Evolutionary conservation across 2,797 vertebrate species (phyloP), one percentile per base, ranked within the genome.

Genomic region (Argentina silus): DNA sequence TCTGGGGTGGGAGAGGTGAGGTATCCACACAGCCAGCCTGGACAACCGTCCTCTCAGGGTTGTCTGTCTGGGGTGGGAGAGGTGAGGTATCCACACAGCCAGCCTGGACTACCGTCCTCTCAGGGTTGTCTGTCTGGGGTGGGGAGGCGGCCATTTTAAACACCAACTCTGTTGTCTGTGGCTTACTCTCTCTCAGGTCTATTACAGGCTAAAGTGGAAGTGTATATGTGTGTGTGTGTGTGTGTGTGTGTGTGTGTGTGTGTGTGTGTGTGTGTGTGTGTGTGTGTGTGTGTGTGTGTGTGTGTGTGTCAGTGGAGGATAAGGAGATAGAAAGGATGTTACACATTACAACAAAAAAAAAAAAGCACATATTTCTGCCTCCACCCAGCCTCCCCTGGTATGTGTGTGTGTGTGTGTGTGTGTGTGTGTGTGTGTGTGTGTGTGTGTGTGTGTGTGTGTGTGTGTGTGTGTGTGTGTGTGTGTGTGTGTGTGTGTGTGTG

Each of bases 401-500:
- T 67, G 43, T 73, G 44, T 57, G 44, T 14, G 27, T 36, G 27
- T 36, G 27, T 36, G 27, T 36, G 27, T 36, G 27, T 36, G 27
- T 36, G 27, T 36, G 27, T 36, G 27, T 36, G 27, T 36, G 27
- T 36, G 27, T 36, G 27, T 36, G 27, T 36, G 27, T 36, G 27
- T 36, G 27, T 36, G 27, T 36, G 27, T 36, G 27, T 36, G 27
- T 36, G 27, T 36, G 27, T 36, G 27, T 36, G 27, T 36, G 27
- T 36, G 2, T 36, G 27, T 36, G 27, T 36, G 27, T 36, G 27
- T 36, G 27, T 36, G 27, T 36, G 27, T 36, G 27, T 36, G 27
- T 36, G 47, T 70, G 1, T 72, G n/a, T 47, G 36, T 60, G 42
- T 71, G 11, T 71, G 44, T 71, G 3, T 48, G 56, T 71, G 43